Percentiles rank a stretch among this genome's conserved stretches.
These are phyloP conservation scores for Notocelia uddmanniana DNA, from an alignment of 2,888 invertebrate species.

Conservation along the genomic window DNA sequence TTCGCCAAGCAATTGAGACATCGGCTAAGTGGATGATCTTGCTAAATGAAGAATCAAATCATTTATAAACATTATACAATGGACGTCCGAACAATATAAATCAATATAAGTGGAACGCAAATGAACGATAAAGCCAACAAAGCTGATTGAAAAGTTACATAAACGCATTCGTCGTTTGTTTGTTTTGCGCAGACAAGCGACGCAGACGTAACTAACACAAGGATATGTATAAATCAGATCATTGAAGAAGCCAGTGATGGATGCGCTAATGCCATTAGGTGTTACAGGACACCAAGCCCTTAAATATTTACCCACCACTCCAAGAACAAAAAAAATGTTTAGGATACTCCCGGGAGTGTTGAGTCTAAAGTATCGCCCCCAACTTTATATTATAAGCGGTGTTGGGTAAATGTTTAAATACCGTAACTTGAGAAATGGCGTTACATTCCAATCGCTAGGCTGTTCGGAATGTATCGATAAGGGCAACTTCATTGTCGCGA, in stretches of 20 bases:
- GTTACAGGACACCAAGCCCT: constrained; percentile 24
- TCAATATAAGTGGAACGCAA: constrained; percentile 44
- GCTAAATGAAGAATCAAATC: constrained; percentile 42
- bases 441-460: constrained; percentile 26
- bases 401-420: constrained; percentile 34
- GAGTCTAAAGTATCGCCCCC: not conserved
- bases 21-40: constrained; percentile 29
- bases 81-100: constrained; percentile 40
- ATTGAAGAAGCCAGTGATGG: constrained; percentile 36
- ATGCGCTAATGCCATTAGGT: constrained; percentile 29
- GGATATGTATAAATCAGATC: constrained; percentile 36
- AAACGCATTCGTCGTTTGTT: constrained; percentile 38
- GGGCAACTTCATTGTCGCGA: constrained; percentile 23
- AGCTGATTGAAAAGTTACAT: constrained; percentile 43
- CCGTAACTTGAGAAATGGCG: constrained; percentile 25
- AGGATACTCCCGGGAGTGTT: not conserved
- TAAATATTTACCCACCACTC: not conserved
- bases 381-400: constrained; percentile 14
- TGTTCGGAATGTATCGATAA: constrained; percentile 22
- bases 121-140: constrained; percentile 41
- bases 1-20: constrained; percentile 40
- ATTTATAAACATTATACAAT: constrained; percentile 46
- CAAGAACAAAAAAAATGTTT: not conserved
- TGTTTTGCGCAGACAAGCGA: constrained; percentile 28
- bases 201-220: constrained; percentile 36